Conservation (phyloP, 2,113 vertebrate genomes). For the Sclerurus mexicanus region DNA sequence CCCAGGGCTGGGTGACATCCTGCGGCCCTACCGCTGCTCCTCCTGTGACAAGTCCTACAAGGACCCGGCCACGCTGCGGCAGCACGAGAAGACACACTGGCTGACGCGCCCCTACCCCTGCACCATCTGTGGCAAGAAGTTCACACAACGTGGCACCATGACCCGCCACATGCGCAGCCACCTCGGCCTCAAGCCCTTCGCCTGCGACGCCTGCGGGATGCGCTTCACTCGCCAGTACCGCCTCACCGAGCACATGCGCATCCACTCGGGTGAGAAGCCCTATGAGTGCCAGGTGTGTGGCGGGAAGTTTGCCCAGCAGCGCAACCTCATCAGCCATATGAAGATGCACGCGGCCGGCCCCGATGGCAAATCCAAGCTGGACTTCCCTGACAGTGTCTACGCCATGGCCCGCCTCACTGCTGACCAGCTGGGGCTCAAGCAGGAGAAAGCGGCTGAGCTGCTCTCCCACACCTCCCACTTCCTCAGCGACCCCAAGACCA, state of each 20-base stretch:
- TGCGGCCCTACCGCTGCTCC: conserved; percentile 93
- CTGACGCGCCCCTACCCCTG: conserved; percentile 96
- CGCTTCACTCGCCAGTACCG: conserved; percentile 99
- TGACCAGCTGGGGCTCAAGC: conserved; percentile 92
- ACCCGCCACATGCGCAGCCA: conserved; percentile 99
- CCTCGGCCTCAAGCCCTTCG: conserved; percentile 96
- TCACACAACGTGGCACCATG: conserved; percentile 99
- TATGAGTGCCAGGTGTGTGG: conserved; percentile 98
- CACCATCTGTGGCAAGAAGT: conserved; percentile 99
- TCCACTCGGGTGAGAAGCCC: conserved; percentile 98
- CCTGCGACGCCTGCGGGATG: conserved; percentile 97
- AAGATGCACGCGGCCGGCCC: conserved; percentile 93
- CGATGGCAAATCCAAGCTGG: conserved; percentile 90
- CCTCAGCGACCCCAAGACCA: conserved; percentile 89
- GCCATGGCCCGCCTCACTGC: conserved; percentile 93
- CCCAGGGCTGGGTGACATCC: conserved; percentile 81
- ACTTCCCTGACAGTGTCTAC: conserved; percentile 92
- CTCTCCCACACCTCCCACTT: conserved; percentile 91
- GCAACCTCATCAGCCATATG: conserved; percentile 99
- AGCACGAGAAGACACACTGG: conserved; percentile 99
- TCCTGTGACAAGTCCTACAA: conserved; percentile 98
- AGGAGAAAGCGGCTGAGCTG: conserved; percentile 92
- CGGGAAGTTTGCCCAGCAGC: conserved; percentile 98
- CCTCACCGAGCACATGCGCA: conserved; percentile 98
- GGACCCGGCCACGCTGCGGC: conserved; percentile 94